Evolutionary conservation across 1,140 invertebrate genomes (phyloP), one percentile per base, ranked within the genome.

Genomic region (Aphelinus certus): DNA sequence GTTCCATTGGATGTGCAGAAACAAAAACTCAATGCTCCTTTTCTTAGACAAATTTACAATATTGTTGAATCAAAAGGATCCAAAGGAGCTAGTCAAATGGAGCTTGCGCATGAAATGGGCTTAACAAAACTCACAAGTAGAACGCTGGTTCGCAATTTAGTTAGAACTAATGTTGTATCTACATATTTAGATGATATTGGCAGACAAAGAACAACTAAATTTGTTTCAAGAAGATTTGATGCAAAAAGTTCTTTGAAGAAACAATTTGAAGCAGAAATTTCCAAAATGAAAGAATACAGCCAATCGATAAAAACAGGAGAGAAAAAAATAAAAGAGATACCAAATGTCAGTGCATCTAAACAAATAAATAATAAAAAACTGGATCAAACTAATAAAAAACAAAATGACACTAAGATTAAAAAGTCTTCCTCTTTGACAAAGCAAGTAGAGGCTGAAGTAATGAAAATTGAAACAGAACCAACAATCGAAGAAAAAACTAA

Each of bases 151-250:
- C 82, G 89, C 48, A 88, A 90, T 78, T 77, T 92, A 4, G 78
- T 87, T 7, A 89, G 88, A 78, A 75, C 79, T 4, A 83, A 88
- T 49, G 80, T 88, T 49, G 85, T 89, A 48, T 85, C 87, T 7
- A 88, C 84, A 9, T 87, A 89, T 62, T 88, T 90, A 83, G 85
- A 88, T 64, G 90, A 92, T 75, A 81, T 88, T 7, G 91, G 91
- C 2, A 82, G 90, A 48, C 91, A 92, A 76, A 84, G 90, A 53
- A 83, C 87, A 55, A 84, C 83, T 53, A 87, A 85, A 81, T 88
- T 85, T 80, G 82, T 87, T 7, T 85, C 87, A 3, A 84, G 84
- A 56, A 85, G 80, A 70, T 87, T 81, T 51, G 86, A 87, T 49
- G 47, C 51, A 51, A 71, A 76, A 66, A 82, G 86, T 45, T 77